phyloP scores from a whole-genome alignment of 64 coral and sea anemone species.

The Hydrozoanthus tunicans region DNA sequence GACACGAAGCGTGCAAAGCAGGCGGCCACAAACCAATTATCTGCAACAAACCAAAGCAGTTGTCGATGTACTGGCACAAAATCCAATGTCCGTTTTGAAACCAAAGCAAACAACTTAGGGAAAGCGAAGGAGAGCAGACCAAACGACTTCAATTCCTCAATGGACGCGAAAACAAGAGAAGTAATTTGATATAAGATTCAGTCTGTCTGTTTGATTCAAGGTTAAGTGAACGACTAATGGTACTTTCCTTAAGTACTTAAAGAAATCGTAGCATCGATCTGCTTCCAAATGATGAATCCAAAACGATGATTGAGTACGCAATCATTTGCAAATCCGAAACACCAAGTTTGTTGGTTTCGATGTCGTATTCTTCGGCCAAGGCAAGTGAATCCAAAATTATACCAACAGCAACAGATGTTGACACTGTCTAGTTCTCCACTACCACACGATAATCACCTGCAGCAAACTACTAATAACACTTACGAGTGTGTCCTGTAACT shows the following conservation, averaged over 20 bases:
- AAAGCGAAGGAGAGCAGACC: not conserved
- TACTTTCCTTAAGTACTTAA: not conserved
- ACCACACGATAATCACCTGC: not conserved
- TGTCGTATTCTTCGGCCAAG: not conserved
- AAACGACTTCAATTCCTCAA: not conserved
- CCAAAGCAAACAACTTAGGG: not conserved
- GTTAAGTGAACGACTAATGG: not conserved
- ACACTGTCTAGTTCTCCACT: not conserved
- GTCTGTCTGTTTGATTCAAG: not conserved
- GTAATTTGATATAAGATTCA: not conserved
- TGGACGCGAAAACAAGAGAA: not conserved
- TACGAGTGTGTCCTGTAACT: conserved; percentile 6
- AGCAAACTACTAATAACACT: not conserved
- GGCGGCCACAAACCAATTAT: not conserved
- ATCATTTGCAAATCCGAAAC: conserved; percentile 18
- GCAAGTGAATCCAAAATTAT: not conserved
- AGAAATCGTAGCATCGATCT: not conserved
- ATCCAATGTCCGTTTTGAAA: not conserved
- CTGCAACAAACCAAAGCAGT: not conserved
- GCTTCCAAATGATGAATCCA: not conserved
- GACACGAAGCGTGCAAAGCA: not conserved
- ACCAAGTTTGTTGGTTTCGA: not conserved
- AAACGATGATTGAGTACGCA: not conserved
- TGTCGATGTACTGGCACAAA: not conserved
- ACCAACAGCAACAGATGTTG: not conserved